A percentile compares a stretch with the other conserved stretches of the same genome.
phyloP scores from a whole-genome alignment of 1,140 invertebrate genomes.

The Oppia nitens region DNA sequence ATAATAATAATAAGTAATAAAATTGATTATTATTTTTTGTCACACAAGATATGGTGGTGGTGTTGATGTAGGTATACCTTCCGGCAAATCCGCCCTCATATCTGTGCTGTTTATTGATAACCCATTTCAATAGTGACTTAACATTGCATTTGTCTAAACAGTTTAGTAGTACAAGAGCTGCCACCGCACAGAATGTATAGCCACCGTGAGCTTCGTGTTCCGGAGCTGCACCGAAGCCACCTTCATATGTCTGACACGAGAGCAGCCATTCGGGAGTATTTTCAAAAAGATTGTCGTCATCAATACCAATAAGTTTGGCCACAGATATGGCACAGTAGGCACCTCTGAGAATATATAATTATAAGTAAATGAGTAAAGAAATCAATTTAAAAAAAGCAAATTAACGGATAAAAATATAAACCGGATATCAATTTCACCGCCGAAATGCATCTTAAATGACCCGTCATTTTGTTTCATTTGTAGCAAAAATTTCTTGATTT shows the following conservation, averaged over 20 bases:
- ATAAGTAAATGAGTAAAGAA: background rate
- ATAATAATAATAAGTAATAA: background rate
- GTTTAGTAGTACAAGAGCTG: constrained; percentile 62
- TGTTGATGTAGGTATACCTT: background rate
- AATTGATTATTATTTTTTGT: too few species aligned
- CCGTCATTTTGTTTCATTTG: constrained; percentile 63
- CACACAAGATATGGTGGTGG: background rate
- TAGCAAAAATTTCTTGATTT: constrained; percentile 55
- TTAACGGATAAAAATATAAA: constrained; percentile 9
- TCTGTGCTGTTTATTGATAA: constrained; percentile 29
- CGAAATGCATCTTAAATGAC: constrained; percentile 71
- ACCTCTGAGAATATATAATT: constrained; percentile 39
- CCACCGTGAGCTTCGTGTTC: constrained; percentile 96
- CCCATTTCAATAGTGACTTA: constrained; percentile 44
- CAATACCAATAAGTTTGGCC: constrained; percentile 69
- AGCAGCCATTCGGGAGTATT: constrained; percentile 77
- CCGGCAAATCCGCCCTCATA: constrained; percentile 42
- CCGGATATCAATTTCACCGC: constrained; percentile 81
- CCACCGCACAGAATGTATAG: constrained; percentile 90
- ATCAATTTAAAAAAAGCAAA: background rate
- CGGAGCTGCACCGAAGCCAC: constrained; percentile 84
- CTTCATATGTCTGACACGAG: constrained; percentile 66
- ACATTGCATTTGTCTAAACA: constrained; percentile 60
- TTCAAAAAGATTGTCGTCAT: constrained; percentile 56
- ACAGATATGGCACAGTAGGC: constrained; percentile 84